Evolutionary conservation across 1,140 invertebrate species (phyloP).

Genomic region (Drosophila miranda): DNA sequence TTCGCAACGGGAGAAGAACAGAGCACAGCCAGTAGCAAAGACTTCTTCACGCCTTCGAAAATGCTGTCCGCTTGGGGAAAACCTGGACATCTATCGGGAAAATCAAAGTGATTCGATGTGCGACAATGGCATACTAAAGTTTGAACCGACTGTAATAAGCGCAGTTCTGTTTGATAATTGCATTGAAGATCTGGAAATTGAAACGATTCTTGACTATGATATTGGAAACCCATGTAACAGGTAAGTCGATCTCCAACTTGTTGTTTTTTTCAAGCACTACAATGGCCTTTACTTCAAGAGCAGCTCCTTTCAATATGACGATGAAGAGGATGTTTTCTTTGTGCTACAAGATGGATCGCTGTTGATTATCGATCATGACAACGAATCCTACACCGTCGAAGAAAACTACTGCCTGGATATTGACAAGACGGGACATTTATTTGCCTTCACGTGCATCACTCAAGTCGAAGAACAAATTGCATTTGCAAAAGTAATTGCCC

Average conservation of each 20-base stretch:
- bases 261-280: not conserved
- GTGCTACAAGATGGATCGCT: constrained; percentile 74
- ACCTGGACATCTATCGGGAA: constrained; percentile 65
- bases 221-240: constrained; percentile 80
- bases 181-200: constrained; percentile 74
- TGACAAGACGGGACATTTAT: constrained; percentile 67
- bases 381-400: constrained; percentile 67
- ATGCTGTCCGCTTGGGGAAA: constrained; percentile 76
- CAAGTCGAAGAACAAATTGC: constrained; percentile 70
- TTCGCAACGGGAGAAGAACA: constrained; percentile 67
- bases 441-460: constrained; percentile 75
- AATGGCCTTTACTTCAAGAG: constrained; percentile 29
- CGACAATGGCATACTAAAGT: constrained; percentile 51
- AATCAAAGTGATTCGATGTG: constrained; percentile 71
- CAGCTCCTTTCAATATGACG: constrained; percentile 74
- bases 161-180: constrained; percentile 76
- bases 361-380: constrained; percentile 69
- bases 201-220: constrained; percentile 45
- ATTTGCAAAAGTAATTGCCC: constrained; percentile 36
- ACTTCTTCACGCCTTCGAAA: constrained; percentile 61
- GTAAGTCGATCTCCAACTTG: constrained; percentile 37
- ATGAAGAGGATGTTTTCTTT: constrained; percentile 63
- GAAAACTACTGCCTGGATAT: constrained; percentile 75
- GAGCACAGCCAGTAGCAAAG: constrained; percentile 47
- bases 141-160: constrained; percentile 65